Evolutionary conservation across 2,113 vertebrate species (phyloP), one percentile per base, ranked within the genome.

Genomic region (Paralichthys olivaceus): DNA sequence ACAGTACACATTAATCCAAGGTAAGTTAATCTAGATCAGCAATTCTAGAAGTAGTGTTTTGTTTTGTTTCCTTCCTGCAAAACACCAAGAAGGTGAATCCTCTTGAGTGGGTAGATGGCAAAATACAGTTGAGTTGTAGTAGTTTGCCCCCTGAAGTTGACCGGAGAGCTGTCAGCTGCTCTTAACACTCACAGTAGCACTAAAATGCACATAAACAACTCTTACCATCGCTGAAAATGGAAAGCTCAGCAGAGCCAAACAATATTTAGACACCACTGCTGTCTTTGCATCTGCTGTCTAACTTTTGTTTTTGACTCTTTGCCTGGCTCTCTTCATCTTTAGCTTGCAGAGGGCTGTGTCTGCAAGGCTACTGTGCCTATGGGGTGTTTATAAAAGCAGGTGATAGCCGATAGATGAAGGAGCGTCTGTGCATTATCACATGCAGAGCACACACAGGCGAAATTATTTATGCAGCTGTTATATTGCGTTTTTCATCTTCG

Each of bases 1-100:
- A 83, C 92, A 2, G 89, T 59, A 89, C 93, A 2, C 90, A 95
- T 79, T 89, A 94, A 0, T 89, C 94, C 66, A 93, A 94, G 93
- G 95, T 95, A 80, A 45, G 68, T 5, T 28, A 12, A 56, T 60
- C 57, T 11, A 69, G 70, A 58, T 69, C 20, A 80, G 64, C 14
- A 43, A 69, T 53, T 64, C 53, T 68, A 51, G 55, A 57, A 29
- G 12, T 1, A 12, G 51, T 15, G 57, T 51, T 53, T 71, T 64
- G 34, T 26, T 45, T 32, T 63, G 47, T 57, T 51, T 53, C 40
- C 69, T 43, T 54, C 58, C 45, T 2, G 23, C 49, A 72, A 66
- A 79, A 23, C 11, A 58, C 28, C 15, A 32, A 65, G 55, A 32
- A 67, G 67, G 26, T 49, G 55, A 69, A 72, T 61, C 43, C 12